These are phyloP conservation scores for Vipera latastei DNA, from an alignment of 2,797 vertebrate species.

Conservation along the genomic window DNA sequence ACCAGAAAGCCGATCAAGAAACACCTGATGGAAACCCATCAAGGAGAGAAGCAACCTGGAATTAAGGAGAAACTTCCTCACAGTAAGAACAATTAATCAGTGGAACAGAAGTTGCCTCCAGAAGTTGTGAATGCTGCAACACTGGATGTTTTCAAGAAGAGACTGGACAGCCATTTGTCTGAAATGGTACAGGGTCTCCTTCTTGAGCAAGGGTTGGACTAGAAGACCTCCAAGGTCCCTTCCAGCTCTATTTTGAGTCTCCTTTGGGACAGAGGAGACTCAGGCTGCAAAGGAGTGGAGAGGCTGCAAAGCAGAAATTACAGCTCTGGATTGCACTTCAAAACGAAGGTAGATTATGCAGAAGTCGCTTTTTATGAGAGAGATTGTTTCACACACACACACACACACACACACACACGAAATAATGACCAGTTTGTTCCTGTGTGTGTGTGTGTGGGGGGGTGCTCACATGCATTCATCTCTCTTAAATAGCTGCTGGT, in stretches of 20 bases:
- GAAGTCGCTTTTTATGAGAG: slow-evolving; percentile 9
- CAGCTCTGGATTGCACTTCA: slow-evolving; percentile 39
- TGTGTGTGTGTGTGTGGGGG: no score
- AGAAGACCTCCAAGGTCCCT: not conserved
- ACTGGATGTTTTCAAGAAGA: no score
- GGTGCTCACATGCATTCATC: not conserved
- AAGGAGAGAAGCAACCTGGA: no score
- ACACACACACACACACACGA: no score
- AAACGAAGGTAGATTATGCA: slow-evolving; percentile 57
- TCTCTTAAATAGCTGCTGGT: slow-evolving; percentile 24
- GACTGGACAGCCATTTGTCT: no score
- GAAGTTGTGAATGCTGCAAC: no score
- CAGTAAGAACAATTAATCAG: no score
- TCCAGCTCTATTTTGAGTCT: not conserved
- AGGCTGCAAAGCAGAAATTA: slow-evolving; percentile 50
- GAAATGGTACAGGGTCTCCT: not conserved
- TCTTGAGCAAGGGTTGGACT: not conserved
- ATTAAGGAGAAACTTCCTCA: no score
- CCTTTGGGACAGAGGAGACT: not conserved
- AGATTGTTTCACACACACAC: no score
- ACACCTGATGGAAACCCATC: no score
- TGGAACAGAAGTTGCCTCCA: no score
- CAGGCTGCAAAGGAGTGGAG: slow-evolving; percentile 12
- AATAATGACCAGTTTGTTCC: not conserved
- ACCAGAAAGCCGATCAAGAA: no score